phyloP scores from a whole-genome alignment of 2,888 invertebrate genomes.

The Caenorhabditis plicata region DNA sequence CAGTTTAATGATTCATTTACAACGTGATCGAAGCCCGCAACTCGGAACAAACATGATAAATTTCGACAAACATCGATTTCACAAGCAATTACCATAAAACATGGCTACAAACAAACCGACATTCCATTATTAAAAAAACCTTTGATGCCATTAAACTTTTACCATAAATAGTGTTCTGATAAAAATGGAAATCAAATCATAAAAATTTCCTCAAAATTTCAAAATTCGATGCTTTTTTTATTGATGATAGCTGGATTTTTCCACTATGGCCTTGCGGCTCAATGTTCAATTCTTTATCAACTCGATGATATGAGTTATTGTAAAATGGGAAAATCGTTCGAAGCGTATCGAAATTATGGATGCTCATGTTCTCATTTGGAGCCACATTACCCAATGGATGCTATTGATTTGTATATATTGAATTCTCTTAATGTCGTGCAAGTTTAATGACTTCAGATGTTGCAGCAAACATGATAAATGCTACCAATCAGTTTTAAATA shows the following conservation, averaged over 20 bases:
- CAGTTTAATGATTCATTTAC: too few relatives aligned
- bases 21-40: too few relatives aligned
- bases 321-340: slow-evolving; percentile 10
- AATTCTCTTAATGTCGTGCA: background rate
- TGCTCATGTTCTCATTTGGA: slow-evolving; percentile 14
- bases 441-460: slow-evolving; percentile 12
- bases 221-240: too few relatives aligned
- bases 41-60: too few relatives aligned
- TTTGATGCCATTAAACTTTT: too few relatives aligned
- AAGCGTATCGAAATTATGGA: slow-evolving; percentile 21
- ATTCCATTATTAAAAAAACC: too few relatives aligned
- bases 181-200: too few relatives aligned
- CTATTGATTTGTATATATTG: slow-evolving; percentile 16
- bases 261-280: background rate
- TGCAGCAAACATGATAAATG: slow-evolving; percentile 16
- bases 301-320: slow-evolving; percentile 32
- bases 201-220: too few relatives aligned
- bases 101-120: too few relatives aligned
- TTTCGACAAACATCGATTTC: too few relatives aligned
- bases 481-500: slow-evolving; percentile 1
- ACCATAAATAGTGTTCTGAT: too few relatives aligned
- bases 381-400: slow-evolving; percentile 19
- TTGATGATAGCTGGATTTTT: background rate
- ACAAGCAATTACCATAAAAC: too few relatives aligned
- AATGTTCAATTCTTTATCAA: slow-evolving; percentile 22